Percentiles rank a stretch among this genome's conserved stretches.
phyloP scores from a whole-genome alignment of 2,113 vertebrate genomes.

The Ochotona princeps region DNA sequence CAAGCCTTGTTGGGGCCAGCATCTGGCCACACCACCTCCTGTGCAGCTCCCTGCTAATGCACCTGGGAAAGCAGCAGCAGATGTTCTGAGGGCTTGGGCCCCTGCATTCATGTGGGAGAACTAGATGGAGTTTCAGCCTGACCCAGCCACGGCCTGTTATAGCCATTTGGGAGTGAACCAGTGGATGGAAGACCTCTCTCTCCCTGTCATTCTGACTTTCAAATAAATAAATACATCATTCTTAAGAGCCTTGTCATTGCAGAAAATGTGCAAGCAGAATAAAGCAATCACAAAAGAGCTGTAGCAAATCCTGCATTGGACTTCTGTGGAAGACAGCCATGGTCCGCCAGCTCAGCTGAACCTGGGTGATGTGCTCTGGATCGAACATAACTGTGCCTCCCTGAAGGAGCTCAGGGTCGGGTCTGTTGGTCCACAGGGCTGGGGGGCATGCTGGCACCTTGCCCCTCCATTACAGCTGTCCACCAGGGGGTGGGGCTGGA shows the following conservation, averaged over 20 bases:
- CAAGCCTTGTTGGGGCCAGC: too few relatives aligned
- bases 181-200: too few relatives aligned
- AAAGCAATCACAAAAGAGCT: background rate
- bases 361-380: conserved; percentile 81
- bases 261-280: background rate
- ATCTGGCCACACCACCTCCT: too few relatives aligned
- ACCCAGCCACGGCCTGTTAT: too few relatives aligned
- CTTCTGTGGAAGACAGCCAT: conserved; percentile 74
- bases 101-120: too few relatives aligned
- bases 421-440: background rate
- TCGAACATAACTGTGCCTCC: conserved; percentile 79
- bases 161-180: too few relatives aligned
- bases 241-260: background rate
- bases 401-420: conserved; percentile 79
- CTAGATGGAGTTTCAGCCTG: too few relatives aligned
- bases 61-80: too few relatives aligned
- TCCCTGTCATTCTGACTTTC: too few relatives aligned
- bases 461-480: background rate
- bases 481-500: background rate
- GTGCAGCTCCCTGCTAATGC: too few relatives aligned
- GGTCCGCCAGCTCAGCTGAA: conserved; percentile 71
- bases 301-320: conserved; percentile 75
- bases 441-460: background rate
- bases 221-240: too few relatives aligned
- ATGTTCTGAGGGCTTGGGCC: too few relatives aligned